Base-by-base conservation (phyloP, 1,140 invertebrate genomes). In the Drosophila serrata region DNA sequence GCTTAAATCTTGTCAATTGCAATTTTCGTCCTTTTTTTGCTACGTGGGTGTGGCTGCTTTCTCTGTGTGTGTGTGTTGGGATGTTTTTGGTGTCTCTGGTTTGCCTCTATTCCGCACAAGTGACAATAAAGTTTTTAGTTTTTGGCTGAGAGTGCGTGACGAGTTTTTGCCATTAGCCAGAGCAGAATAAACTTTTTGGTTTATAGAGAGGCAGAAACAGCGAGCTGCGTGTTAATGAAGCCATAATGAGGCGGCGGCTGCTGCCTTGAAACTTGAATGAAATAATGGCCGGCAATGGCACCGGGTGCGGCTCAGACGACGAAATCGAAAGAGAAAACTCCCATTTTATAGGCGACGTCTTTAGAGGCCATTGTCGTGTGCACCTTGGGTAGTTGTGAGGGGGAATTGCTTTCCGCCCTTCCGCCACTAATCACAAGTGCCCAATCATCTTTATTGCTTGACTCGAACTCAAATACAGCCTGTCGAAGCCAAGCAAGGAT, bases 391-490 rank as follows among this genome's bases (percentile, higher is more conserved):
- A 40, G 43, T 48, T 35, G 49, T 27, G 48, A n/a, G 46, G 63
- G 62, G 42, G 57, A 85, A 84, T 84, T 80, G 81, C 72, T 77
- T 81, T 72, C 53, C 58, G 43, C 55, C 40, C 68, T 43, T 64
- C 43, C 56, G 58, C 58, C 81, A 81, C 81, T 78, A 74, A 74
- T 77, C 57, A 61, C 82, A 74, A 85, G 82, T 81, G 78, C 73
- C 77, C 81, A 85, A 79, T 84, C 81, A 81, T 85, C 77, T 76
- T 77, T 85, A 81, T 85, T 76, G 65, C 77, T 77, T 27, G 48
- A 59, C 65, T 73, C 51, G 43, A 72, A 72, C 57, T 31, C 65
- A 61, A 56, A 82, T 67, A 67, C 60, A 31, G 65, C 7, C 37
- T 69, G 65, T 53, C 62, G 62, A 67, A 43, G 46, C 46, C 58